phyloP scores from a whole-genome alignment of 2,888 invertebrate genomes.

The Sminthurinus aureus region DNA sequence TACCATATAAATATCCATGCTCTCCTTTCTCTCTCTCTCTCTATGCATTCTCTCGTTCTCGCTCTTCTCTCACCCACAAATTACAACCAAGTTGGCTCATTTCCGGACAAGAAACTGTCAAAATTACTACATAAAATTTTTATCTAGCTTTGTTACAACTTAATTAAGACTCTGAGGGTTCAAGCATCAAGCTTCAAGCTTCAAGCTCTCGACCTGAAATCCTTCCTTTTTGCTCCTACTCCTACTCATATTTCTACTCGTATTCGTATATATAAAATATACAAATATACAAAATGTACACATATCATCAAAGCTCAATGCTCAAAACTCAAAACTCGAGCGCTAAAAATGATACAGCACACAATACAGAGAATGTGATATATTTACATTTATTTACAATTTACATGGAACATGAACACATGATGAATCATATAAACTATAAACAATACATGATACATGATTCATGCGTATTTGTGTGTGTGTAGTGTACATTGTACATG shows the following conservation, averaged over 20 bases:
- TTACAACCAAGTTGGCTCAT: slow-evolving; percentile 47
- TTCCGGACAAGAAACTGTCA: slow-evolving; percentile 52
- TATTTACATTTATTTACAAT: too few relatives aligned
- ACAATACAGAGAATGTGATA: too few relatives aligned
- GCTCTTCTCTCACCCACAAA: slow-evolving; percentile 51
- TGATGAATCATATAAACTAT: too few relatives aligned
- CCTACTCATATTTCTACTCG: too few relatives aligned
- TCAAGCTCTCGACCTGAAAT: background rate
- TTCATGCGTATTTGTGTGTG: too few relatives aligned
- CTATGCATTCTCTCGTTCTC: background rate
- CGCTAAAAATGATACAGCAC: background rate
- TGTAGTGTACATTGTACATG: too few relatives aligned
- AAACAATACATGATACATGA: too few relatives aligned
- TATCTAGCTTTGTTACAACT: slow-evolving; percentile 44
- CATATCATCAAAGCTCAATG: background rate
- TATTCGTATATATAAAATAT: too few relatives aligned
- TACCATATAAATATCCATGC: background rate
- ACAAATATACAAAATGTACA: background rate
- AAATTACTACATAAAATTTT: slow-evolving; percentile 47
- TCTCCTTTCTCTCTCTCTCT: background rate
- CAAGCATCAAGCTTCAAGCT: background rate
- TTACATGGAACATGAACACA: too few relatives aligned
- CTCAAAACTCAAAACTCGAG: background rate
- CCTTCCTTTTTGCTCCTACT: background rate
- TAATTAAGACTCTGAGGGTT: slow-evolving; percentile 41